These are phyloP conservation scores for Laupala kohalensis DNA, from an alignment of 1,140 invertebrate genomes.

Conservation along the genomic window DNA sequence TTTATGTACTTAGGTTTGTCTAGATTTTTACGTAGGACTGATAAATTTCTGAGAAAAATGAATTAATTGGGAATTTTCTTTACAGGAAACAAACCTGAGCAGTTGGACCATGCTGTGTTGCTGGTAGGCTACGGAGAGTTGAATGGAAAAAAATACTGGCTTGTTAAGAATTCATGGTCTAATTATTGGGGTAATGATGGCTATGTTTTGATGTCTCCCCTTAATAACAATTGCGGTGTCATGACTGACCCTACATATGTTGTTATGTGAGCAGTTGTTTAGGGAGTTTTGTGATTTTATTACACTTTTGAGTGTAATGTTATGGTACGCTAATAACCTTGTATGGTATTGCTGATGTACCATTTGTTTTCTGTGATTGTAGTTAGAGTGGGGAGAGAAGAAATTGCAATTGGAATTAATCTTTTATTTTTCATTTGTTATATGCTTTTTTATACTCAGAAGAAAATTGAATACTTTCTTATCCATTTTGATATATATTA, in stretches of 20 bases:
- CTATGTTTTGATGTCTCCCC: conserved; percentile 77
- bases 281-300: too few relatives aligned
- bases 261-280: conserved; percentile 17
- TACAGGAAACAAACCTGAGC: conserved; percentile 54
- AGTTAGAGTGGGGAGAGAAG: too few relatives aligned
- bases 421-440: too few relatives aligned
- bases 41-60: too few relatives aligned
- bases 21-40: neutral
- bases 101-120: conserved; percentile 83
- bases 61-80: conserved; percentile 8
- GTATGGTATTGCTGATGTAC: too few relatives aligned
- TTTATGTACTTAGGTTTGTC: neutral
- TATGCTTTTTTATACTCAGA: too few relatives aligned
- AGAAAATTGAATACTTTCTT: too few relatives aligned
- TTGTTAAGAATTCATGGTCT: conserved; percentile 92
- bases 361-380: too few relatives aligned
- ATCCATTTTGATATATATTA: too few relatives aligned
- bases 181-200: conserved; percentile 91
- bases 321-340: too few relatives aligned
- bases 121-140: conserved; percentile 84
- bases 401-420: too few relatives aligned
- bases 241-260: conserved; percentile 77
- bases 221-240: conserved; percentile 86
- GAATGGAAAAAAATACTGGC: conserved; percentile 73
- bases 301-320: too few relatives aligned